Base-by-base conservation (phyloP, 1,140 invertebrate species). In the Drosophila eugracilis region DNA sequence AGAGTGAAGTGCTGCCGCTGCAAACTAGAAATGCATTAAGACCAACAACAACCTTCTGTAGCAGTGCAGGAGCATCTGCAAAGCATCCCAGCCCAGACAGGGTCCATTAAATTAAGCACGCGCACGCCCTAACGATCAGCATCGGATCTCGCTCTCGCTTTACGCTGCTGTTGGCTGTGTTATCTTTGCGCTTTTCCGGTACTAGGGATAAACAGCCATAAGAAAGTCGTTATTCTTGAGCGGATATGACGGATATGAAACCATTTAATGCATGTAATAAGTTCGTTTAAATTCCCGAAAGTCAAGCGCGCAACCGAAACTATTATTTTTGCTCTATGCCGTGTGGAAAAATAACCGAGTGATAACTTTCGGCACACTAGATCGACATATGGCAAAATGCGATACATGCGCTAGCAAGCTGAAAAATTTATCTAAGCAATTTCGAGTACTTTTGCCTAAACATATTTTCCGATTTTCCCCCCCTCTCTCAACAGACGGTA, bases 131-230 rank as follows among this genome's bases (percentile, higher is more conserved):
- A 80, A 57, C 67, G 66, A 80, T 80, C 77, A 37, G 41, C 45
- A 47, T 55, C 55, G 45, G 53, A 48, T n/a, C n/a, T n/a, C n/a
- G n/a, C n/a, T n/a, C n/a, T n/a, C n/a, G n/a, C n/a, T n/a, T n/a
- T n/a, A n/a, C n/a, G n/a, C n/a, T n/a, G n/a, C n/a, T n/a, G n/a
- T n/a, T n/a, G n/a, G n/a, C 47, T 63, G 44, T 67, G 63, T 83
- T 86, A 86, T 86, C 83, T 86, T 69, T 55, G 41, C 48, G 78
- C 70, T 78, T 86, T 86, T 86, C 83, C 83, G 83, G 81, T 75
- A 24, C 39, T 36, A 49, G 44, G 65, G 81, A 86, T 86, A 88
- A 81, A 81, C 78, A 88, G 39, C 36, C 67, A 62, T 74, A 60
- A 48, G 42, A 74, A 74, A 75, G 59, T 65, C 72, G 59, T 75